Percentiles rank a stretch among this genome's conserved stretches.
Evolutionary conservation across 2,797 vertebrate genomes (phyloP).

Genomic region (Sebastes trivittatus): DNA sequence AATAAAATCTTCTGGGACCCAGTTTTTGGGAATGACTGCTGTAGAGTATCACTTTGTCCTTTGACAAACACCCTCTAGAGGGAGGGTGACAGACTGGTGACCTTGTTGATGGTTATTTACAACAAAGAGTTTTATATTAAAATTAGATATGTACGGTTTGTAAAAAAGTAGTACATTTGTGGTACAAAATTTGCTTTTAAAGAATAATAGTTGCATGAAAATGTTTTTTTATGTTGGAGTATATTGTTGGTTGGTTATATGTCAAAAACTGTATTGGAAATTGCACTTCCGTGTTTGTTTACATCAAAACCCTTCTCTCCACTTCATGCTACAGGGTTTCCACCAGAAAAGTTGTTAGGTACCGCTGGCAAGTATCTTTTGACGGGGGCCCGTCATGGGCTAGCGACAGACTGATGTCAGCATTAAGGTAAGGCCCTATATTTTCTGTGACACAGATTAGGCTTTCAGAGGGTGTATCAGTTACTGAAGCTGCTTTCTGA

Average conservation of each 20-base stretch:
- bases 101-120: neutral
- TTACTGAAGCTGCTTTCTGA: no score
- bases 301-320: neutral
- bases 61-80: neutral
- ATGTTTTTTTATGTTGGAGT: neutral
- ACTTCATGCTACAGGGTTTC: neutral
- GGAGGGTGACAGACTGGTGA: neutral
- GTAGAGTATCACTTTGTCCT: neutral
- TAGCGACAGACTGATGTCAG: accelerated
- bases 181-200: neutral
- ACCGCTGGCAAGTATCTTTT: neutral
- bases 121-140: neutral
- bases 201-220: neutral
- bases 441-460: neutral
- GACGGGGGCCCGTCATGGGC: no score
- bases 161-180: neutral
- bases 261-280: neutral
- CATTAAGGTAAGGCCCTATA: no score
- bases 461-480: no score
- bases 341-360: neutral
- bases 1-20: no score
- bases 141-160: neutral
- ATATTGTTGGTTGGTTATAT: no score
- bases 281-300: neutral
- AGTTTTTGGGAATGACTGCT: no score